A percentile compares a stretch with the other conserved stretches of the same genome.
These are phyloP conservation scores for Aselliscus stoliczkanus DNA, from an alignment of 2,797 vertebrate genomes.

Conservation along the genomic window DNA sequence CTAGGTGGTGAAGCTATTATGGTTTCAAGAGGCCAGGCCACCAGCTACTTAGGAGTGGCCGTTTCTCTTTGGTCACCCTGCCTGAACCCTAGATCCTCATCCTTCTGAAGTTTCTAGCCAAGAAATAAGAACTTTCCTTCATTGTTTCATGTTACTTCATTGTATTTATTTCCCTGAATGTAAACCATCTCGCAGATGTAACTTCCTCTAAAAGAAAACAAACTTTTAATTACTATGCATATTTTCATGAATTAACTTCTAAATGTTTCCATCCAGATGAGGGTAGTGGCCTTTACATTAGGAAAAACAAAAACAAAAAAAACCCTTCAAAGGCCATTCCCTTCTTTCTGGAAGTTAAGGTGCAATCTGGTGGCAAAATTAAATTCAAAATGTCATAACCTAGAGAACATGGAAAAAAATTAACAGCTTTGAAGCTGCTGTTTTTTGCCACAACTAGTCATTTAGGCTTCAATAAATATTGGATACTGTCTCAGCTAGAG, in stretches of 20 bases:
- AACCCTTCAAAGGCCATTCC: background rate
- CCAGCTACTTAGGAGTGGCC: background rate
- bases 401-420: background rate
- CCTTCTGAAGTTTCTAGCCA: background rate
- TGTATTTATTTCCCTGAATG: background rate
- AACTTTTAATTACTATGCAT: background rate
- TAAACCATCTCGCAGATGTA: background rate
- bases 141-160: background rate
- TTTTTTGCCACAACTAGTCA: background rate
- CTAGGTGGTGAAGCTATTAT: background rate
- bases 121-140: background rate
- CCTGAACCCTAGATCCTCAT: background rate
- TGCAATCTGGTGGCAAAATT: background rate
- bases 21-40: background rate
- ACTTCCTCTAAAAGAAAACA: background rate
- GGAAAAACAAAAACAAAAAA: no score
- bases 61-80: fast-evolving
- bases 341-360: background rate
- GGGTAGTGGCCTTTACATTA: background rate
- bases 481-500: background rate
- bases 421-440: background rate
- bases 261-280: background rate
- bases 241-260: background rate
- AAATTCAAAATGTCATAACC: background rate
- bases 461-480: background rate